These are phyloP conservation scores for Phacellophora camtschatica DNA, from an alignment of 30 jellyfish, hydroid and myxozoan species.

Conservation along the genomic window DNA sequence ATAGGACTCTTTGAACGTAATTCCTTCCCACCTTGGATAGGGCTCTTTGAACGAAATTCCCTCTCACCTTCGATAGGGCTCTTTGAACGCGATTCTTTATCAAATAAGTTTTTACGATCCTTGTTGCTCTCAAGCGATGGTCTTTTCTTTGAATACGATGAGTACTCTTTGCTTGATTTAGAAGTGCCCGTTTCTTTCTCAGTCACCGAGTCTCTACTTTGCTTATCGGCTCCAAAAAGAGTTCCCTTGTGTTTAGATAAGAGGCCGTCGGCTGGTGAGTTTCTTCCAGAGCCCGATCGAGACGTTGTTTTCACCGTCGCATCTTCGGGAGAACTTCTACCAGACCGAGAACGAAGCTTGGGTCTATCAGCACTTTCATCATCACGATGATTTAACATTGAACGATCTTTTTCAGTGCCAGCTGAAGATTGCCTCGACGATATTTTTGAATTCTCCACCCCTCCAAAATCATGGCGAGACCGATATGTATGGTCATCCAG, in stretches of 20 bases:
- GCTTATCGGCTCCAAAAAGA: neutral
- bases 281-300: slow-evolving; percentile 19
- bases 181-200: neutral
- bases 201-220: neutral
- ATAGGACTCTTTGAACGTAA: neutral
- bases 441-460: too few species aligned
- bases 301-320: neutral
- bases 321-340: neutral
- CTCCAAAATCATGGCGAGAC: too few species aligned
- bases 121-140: neutral
- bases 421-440: too few species aligned
- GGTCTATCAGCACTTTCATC: neutral
- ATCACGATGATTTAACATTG: too few species aligned
- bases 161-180: neutral
- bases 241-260: neutral
- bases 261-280: slow-evolving; percentile 34
- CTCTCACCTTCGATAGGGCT: neutral
- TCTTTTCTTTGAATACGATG: neutral
- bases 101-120: neutral
- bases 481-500: slow-evolving; percentile 2
- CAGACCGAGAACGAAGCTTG: neutral
- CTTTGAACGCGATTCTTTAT: neutral
- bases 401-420: too few species aligned
- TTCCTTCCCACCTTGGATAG: too few species aligned
- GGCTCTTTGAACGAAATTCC: neutral